Evolutionary conservation across 2,888 invertebrate species (phyloP), one percentile per base, ranked within the genome.

Genomic region (Noctua pronuba): DNA sequence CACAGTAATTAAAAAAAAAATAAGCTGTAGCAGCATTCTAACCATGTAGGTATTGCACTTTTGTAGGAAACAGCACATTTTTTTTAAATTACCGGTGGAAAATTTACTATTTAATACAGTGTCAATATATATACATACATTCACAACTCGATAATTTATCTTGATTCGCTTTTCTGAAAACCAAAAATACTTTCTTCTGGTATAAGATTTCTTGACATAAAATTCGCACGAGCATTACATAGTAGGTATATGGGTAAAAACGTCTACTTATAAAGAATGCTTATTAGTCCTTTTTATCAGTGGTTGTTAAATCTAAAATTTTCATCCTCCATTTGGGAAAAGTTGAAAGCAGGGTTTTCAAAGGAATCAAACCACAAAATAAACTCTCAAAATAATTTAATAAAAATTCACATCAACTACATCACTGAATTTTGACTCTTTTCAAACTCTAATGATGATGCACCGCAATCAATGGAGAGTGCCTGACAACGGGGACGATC

Each of bases 381-480:
- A 64, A 69, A 66, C 44, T 70, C 35, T 71, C 46, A 75, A 75
- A 86, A 86, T 77, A 86, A 86, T 75, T 82, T 88, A 83, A 72
- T 87, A 28, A 73, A 77, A 46, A 46, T 69, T 68, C 75, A 78
- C 58, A 75, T n/a, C 49, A 76, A 81, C 76, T 75, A 66, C 60
- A 77, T 73, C 38, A 64, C n/a, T 71, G 18, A 66, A 70, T 41
- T 71, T 73, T 31, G 41, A 71, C 10, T 49, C 8, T 74, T 49
- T 65, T 77, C 18, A 16, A 60, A 35, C 44, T 88, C 68, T 84
- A 94, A 91, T 96, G 95, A 87, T 96, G 96, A 88, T 96, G 96
- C 0, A 96, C 94, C 0, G 94, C 90, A 1, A 95, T 92, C 31
- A 95, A 77, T 0, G 95, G 95, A 0, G 95, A 92, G 70, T 94